These are phyloP conservation scores for Mylabris phalerata DNA, from an alignment of 1,140 invertebrate species.

Conservation along the genomic window DNA sequence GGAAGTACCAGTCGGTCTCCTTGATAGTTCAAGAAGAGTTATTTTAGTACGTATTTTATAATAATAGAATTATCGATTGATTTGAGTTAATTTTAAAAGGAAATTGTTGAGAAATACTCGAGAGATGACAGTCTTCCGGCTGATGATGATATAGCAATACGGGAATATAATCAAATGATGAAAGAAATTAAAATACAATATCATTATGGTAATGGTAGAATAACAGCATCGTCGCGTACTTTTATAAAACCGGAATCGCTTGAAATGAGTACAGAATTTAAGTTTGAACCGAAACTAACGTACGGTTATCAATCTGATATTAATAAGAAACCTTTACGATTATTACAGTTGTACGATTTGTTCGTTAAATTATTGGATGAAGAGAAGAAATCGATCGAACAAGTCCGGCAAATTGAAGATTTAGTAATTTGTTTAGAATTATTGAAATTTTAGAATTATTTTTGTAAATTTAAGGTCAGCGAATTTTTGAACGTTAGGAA, in stretches of 20 bases:
- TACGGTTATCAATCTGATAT: constrained; percentile 61
- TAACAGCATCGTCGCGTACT: constrained; percentile 56
- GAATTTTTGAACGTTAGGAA: constrained; percentile 43
- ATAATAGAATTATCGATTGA: background rate
- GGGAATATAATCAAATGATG: constrained; percentile 53
- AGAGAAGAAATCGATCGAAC: constrained; percentile 44
- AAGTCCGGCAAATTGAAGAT: constrained; percentile 46
- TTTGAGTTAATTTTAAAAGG: too few relatives aligned
- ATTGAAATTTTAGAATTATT: constrained; percentile 3
- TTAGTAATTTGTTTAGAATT: constrained; percentile 33
- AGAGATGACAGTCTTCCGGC: constrained; percentile 34
- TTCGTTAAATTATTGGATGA: constrained; percentile 46
- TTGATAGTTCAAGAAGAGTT: constrained; percentile 39
- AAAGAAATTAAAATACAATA: constrained; percentile 59
- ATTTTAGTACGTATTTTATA: constrained; percentile 39
- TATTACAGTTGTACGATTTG: constrained; percentile 52
- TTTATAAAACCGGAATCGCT: constrained; percentile 59
- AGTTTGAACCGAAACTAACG: constrained; percentile 55
- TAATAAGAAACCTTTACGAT: constrained; percentile 49
- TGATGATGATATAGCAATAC: constrained; percentile 55
- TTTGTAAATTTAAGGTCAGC: constrained; percentile 21
- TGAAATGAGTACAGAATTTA: constrained; percentile 56
- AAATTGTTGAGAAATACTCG: too few relatives aligned
- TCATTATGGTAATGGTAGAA: constrained; percentile 60
- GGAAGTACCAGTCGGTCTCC: constrained; percentile 30